Base-by-base conservation (phyloP, 2,888 invertebrate species). In the Stratiomys singularior region DNA sequence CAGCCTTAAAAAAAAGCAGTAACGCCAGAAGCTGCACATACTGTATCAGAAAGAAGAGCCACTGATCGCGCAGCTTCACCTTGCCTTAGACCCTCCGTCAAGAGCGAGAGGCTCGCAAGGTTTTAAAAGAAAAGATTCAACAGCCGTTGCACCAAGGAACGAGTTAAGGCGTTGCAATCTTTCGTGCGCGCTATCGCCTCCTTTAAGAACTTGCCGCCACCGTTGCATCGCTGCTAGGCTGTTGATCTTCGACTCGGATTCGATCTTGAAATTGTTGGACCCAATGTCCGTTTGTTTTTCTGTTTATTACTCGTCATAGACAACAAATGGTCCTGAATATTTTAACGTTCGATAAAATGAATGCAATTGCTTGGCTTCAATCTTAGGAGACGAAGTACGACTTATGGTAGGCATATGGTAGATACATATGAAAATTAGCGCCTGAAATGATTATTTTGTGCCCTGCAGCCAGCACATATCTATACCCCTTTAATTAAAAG, bases 141-240 rank as follows among this genome's bases (percentile, higher is more conserved):
- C 37, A 37, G 21, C 3, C 23, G 21, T 23, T 58, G 21, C 21
- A 18, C 21, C 3, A 13, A 13, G 7, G 52, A 52, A 52, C 15
- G 52, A 15, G 15, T 18, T 58, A 58, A 23, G 23, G 58, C 37
- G 37, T 37, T 37, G 37, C 37, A 37, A 37, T 37, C 37, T 37
- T 37, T 37, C 9, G 37, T 37, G 37, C 37, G 52, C 52, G 15
- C 52, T 52, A 52, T 52, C 52, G 52, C 18, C n/a, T 63, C 63
- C 23, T 28, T 23, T 63, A 63, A 63, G 63, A 63, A 63, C 27
- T 28, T 27, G 23, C 52, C 52, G 52, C 52, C 15, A 52, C 58
- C 58, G 58, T 1, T 7, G 2, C 18, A 23, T 37, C 37, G 37
- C 37, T 37, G 37, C 37, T 5, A 37, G 37, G 37, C 37, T 58